These are phyloP conservation scores for Cacoxenus indagator DNA, from an alignment of 2,888 invertebrate genomes.

Conservation along the genomic window DNA sequence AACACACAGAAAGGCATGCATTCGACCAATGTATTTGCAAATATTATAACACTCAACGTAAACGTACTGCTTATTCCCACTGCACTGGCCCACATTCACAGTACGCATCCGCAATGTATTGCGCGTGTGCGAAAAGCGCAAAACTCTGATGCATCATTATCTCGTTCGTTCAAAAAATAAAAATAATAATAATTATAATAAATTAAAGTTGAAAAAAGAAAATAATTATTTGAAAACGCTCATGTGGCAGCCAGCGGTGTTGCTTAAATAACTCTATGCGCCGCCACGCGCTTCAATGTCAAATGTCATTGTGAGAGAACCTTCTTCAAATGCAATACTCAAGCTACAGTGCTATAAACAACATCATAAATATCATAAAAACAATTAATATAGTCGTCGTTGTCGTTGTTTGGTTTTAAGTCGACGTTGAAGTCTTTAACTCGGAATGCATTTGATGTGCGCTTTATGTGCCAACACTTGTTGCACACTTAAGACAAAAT, in stretches of 20 bases:
- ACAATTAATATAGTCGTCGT: too few relatives aligned
- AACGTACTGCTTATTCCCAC: neutral
- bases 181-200: too few relatives aligned
- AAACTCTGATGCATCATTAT: neutral
- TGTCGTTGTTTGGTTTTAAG: too few relatives aligned
- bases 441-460: too few relatives aligned
- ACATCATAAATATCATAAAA: too few relatives aligned
- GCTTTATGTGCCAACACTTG: too few relatives aligned
- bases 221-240: neutral
- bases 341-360: too few relatives aligned
- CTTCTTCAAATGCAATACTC: neutral
- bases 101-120: neutral
- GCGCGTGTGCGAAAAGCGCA: neutral
- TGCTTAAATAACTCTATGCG: neutral
- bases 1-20: neutral
- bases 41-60: neutral
- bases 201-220: too few relatives aligned
- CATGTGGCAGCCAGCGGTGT: neutral
- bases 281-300: conserved; percentile 5
- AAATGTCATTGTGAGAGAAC: neutral
- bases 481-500: too few relatives aligned
- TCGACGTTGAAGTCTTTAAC: too few relatives aligned
- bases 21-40: neutral
- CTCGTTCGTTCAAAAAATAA: neutral
- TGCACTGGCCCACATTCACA: neutral